A percentile compares a stretch with the other conserved stretches of the same genome.
These are phyloP conservation scores for Nothocercus nigrocapillus DNA, from an alignment of 2,113 vertebrate species.

Conservation along the genomic window DNA sequence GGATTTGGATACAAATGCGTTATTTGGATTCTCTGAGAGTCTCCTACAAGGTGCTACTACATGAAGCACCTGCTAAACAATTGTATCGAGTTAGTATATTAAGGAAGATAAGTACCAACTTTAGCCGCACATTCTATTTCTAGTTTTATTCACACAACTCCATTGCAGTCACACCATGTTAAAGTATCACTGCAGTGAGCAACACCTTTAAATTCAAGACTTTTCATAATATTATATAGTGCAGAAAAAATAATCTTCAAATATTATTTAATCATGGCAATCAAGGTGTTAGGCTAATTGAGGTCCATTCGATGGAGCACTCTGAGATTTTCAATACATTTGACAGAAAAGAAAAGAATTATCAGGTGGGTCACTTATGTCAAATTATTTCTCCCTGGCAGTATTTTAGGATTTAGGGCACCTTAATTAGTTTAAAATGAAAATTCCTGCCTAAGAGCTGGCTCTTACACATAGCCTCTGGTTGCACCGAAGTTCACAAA, in stretches of 20 bases:
- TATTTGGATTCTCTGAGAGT: background rate
- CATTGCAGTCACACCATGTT: background rate
- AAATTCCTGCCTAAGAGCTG: slow-evolving; percentile 5
- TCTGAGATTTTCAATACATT: background rate
- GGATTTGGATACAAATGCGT: background rate
- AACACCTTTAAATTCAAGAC: background rate
- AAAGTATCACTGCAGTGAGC: background rate
- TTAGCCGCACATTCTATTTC: background rate
- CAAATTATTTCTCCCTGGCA: slow-evolving; percentile 47
- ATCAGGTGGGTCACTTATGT: slow-evolving; percentile 21
- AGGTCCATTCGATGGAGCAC: background rate
- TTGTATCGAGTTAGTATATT: background rate
- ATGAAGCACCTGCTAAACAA: background rate
- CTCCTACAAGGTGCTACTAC: background rate
- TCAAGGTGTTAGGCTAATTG: background rate
- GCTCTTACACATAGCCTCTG: background rate
- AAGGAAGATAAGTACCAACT: background rate
- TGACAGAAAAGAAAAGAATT: background rate
- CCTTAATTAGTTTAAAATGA: slow-evolving; percentile 31
- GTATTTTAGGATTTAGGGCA: background rate
- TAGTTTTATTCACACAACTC: background rate
- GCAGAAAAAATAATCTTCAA: background rate
- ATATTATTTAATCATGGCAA: background rate
- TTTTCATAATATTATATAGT: background rate
- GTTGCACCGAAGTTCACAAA: slow-evolving; percentile 1